phyloP scores from a whole-genome alignment of 2,797 vertebrate species.

The Chaetophractus vellerosus region DNA sequence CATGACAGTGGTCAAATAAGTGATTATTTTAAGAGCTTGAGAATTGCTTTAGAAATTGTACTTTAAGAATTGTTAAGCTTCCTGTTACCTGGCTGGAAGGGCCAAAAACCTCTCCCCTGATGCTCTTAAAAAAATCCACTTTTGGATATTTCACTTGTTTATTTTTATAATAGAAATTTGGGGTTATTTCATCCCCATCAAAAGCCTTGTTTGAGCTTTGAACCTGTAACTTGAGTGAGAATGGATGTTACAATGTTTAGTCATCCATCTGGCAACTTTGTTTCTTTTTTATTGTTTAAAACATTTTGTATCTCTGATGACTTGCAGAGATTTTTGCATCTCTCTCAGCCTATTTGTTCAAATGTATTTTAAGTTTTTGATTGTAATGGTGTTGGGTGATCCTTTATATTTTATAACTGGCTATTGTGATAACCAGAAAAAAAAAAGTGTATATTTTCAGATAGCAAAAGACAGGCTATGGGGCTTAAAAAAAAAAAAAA shows the following conservation, averaged over 20 bases:
- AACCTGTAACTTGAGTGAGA: conserved; percentile 10
- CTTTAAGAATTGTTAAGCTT: not conserved
- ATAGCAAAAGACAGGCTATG: not conserved
- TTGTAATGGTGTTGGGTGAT: not conserved
- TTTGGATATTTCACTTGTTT: not conserved
- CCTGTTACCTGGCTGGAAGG: not conserved
- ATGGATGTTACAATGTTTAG: not conserved
- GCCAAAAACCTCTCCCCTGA: not conserved
- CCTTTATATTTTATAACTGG: conserved; percentile 10
- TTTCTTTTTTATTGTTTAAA: not conserved
- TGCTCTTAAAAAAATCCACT: not conserved
- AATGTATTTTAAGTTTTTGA: not conserved
- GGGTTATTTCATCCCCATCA: not conserved
- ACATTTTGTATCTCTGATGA: not conserved
- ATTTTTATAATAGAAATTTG: not conserved
- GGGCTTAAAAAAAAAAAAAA: not conserved
- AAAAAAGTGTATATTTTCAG: not conserved
- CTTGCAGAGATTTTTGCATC: not conserved
- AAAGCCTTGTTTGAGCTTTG: conserved; percentile 13
- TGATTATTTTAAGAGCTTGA: conserved; percentile 10
- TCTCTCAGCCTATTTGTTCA: not conserved
- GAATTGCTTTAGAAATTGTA: conserved; percentile 46
- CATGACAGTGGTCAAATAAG: not conserved
- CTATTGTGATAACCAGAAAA: not conserved
- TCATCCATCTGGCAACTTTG: not conserved